These are phyloP conservation scores for Okamejei kenojei DNA, from an alignment of 2,797 vertebrate genomes.

Conservation along the genomic window DNA sequence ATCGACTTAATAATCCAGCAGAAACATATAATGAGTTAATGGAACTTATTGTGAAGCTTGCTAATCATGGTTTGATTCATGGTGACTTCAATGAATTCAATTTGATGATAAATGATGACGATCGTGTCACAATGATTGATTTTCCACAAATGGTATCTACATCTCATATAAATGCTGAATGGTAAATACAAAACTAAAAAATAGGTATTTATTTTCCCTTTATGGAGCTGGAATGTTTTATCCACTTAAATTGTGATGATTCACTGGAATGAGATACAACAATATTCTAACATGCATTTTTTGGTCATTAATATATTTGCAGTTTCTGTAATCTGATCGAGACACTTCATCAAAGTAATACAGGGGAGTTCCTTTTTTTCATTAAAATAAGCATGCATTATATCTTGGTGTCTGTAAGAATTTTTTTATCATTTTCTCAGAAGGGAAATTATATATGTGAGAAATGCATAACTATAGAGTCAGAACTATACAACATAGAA, in stretches of 20 bases:
- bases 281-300: not conserved
- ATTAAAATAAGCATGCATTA: not conserved
- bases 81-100: slow-evolving; percentile 98
- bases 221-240: not conserved
- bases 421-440: not conserved
- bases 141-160: slow-evolving; percentile 98
- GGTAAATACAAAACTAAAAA: slow-evolving; percentile 54
- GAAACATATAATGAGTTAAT: slow-evolving; percentile 85
- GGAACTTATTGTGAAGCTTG: slow-evolving; percentile 90
- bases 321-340: not conserved
- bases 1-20: slow-evolving; percentile 73
- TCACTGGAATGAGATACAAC: too few species aligned
- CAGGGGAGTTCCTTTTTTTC: not conserved
- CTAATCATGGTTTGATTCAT: slow-evolving; percentile 88
- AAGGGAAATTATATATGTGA: not conserved
- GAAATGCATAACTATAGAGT: not conserved
- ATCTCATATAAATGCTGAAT: slow-evolving; percentile 86
- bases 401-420: not conserved
- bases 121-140: slow-evolving; percentile 89
- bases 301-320: not conserved
- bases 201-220: not conserved
- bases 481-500: too few species aligned
- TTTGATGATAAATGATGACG: slow-evolving; percentile 81
- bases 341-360: not conserved
- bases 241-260: not conserved